Evolutionary conservation across 1,140 invertebrate genomes (phyloP), one percentile per base, ranked within the genome.

Genomic region (Cyrtorhinus lividipennis): DNA sequence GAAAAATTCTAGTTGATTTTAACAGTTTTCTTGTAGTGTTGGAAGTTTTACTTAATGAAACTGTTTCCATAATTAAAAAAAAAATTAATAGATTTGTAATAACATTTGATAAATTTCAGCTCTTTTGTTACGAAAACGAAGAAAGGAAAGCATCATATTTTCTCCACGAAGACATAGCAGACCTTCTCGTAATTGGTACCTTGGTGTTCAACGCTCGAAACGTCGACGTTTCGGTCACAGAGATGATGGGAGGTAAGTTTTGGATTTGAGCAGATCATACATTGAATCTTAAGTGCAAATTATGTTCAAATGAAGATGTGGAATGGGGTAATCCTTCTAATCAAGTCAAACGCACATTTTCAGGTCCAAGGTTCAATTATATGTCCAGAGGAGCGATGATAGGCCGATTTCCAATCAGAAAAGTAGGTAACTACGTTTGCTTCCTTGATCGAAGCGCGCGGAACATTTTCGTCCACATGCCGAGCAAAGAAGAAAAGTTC

Each of bases 121-220:
- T 75, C 12, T 70, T 69, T 46, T 67, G 75, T 12, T 76, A 71
- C 64, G 69, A 73, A 62, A 68, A 75, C 56, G 71, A 72, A 53
- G 69, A 71, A 65, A 64, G 72, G 24, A 69, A 70, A 57, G 66
- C 67, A 15, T 65, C 67, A 10, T 71, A 66, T 44, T 72, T 73
- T 62, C 65, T 76, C 12, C 66, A 73, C 0, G 76, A 77, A 67
- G 75, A 75, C 58, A 67, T 77, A 5, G 73, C 74, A 66, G 76
- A 75, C 66, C 67, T 78, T 64, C 64, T 68, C 18, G 68, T 75
- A 5, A 57, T 68, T 46, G 73, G 70, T n/a, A 72, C 71, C 48
- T 65, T 73, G 1, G 65, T 78, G 10, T 77, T 73, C 65, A 74
- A 75, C 2, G 73, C 73, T 1, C 68, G 75, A 61, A 74, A 77